Evolutionary conservation across 2,888 invertebrate genomes (phyloP).

Genomic region (Dorcus hopei): DNA sequence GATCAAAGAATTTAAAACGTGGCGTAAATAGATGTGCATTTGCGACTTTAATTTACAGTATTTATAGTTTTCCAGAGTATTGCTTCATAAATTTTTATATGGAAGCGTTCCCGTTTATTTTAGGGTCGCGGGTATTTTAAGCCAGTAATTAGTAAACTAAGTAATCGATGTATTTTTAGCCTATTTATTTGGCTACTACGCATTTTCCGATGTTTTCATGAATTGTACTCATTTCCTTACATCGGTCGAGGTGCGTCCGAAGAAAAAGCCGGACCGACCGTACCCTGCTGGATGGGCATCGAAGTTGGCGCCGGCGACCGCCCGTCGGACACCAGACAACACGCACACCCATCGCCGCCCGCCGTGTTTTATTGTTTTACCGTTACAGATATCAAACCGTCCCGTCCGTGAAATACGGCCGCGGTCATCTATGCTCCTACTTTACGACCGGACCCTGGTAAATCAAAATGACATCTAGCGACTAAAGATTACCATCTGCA

Average conservation of each 20-base stretch:
- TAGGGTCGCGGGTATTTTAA: not conserved
- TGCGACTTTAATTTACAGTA: too few relatives aligned
- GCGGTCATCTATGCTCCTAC: not conserved
- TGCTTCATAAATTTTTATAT: too few relatives aligned
- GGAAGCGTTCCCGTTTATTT: too few relatives aligned
- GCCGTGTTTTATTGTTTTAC: constrained; percentile 52
- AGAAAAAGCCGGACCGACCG: not conserved
- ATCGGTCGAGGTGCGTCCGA: not conserved
- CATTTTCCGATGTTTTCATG: too few relatives aligned
- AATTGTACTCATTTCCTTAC: too few relatives aligned
- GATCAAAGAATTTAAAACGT: too few relatives aligned
- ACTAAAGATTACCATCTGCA: constrained; percentile 5
- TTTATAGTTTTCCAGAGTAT: too few relatives aligned
- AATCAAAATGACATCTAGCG: constrained; percentile 34
- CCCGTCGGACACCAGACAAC: constrained; percentile 46
- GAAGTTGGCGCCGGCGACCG: constrained; percentile 46
- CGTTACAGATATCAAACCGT: constrained; percentile 46
- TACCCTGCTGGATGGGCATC: not conserved
- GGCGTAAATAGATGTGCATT: too few relatives aligned
- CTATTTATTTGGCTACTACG: not conserved
- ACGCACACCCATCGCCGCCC: constrained; percentile 46
- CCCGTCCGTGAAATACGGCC: constrained; percentile 30
- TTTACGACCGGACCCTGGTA: constrained; percentile 27
- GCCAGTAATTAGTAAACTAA: not conserved
- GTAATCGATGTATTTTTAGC: not conserved